These are phyloP conservation scores for Aphis craccivora DNA, from an alignment of 1,140 invertebrate species.

Conservation along the genomic window DNA sequence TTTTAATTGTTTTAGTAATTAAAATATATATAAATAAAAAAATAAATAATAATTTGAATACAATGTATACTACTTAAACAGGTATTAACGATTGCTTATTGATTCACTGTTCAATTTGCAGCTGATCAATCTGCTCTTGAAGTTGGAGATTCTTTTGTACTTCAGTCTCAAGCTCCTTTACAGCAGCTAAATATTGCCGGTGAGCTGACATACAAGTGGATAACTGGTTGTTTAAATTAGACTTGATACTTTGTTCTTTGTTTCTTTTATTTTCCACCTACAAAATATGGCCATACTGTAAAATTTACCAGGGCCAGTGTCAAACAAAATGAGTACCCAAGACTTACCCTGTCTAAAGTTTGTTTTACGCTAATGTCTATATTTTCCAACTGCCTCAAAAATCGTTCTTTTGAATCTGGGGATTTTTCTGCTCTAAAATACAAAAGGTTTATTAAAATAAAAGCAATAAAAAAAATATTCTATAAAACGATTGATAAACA, in stretches of 20 bases:
- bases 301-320: background rate
- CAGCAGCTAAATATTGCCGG: constrained; percentile 82
- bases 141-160: constrained; percentile 49
- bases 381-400: constrained; percentile 85
- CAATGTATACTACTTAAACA: background rate
- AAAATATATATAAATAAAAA: constrained; percentile 30
- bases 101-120: constrained; percentile 64
- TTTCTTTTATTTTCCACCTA: constrained; percentile 68
- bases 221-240: constrained; percentile 75
- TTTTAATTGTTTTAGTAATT: constrained; percentile 17
- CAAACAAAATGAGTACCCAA: background rate
- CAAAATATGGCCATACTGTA: background rate
- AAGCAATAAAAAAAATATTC: constrained; percentile 1
- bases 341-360: constrained; percentile 77
- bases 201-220: constrained; percentile 81
- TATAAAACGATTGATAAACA: background rate
- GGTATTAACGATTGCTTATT: background rate
- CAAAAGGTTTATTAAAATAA: constrained; percentile 54
- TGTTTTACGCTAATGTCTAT: constrained; percentile 86
- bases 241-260: constrained; percentile 77
- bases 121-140: constrained; percentile 19
- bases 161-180: constrained; percentile 80
- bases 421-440: constrained; percentile 73
- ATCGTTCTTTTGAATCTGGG: constrained; percentile 78
- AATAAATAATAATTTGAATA: background rate